These are phyloP conservation scores for Hycleus cichorii DNA, from an alignment of 1,140 invertebrate species.

Conservation along the genomic window DNA sequence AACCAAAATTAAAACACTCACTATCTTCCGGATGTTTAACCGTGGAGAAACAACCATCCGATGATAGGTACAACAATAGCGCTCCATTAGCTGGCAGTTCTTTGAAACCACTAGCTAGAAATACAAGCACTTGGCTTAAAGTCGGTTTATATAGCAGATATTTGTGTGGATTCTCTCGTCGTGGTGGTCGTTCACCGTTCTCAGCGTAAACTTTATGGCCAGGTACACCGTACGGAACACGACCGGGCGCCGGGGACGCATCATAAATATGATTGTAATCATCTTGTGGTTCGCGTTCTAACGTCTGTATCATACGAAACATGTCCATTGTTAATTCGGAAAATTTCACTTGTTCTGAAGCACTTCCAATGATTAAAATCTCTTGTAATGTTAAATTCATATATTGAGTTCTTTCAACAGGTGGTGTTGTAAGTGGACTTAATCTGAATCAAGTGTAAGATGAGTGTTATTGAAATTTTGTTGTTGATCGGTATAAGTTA, in stretches of 20 bases:
- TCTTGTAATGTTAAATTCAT: constrained; percentile 88
- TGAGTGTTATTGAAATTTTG: no score
- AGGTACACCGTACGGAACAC: constrained; percentile 56
- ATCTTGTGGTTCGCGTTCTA: constrained; percentile 86
- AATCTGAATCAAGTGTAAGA: constrained; percentile 50
- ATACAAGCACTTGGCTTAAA: constrained; percentile 87
- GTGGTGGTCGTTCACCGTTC: constrained; percentile 58
- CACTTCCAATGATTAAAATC: constrained; percentile 90
- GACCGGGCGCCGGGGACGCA: constrained; percentile 74
- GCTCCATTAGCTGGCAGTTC: constrained; percentile 88
- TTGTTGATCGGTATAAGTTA: no score
- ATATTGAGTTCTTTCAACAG: constrained; percentile 75
- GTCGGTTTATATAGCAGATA: constrained; percentile 94
- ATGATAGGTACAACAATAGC: constrained; percentile 87
- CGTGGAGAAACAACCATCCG: constrained; percentile 85
- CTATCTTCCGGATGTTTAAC: constrained; percentile 84
- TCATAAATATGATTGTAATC: constrained; percentile 77
- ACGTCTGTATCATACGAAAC: constrained; percentile 93
- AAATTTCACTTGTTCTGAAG: constrained; percentile 94
- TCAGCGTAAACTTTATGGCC: constrained; percentile 50
- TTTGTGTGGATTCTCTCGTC: constrained; percentile 93
- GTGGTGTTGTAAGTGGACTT: constrained; percentile 76
- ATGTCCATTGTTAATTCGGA: constrained; percentile 97
- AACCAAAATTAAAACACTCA: constrained; percentile 47
- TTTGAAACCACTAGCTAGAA: constrained; percentile 89